Evolutionary conservation across 2,797 vertebrate species (phyloP).

Genomic region (Leontopithecus rosalia): DNA sequence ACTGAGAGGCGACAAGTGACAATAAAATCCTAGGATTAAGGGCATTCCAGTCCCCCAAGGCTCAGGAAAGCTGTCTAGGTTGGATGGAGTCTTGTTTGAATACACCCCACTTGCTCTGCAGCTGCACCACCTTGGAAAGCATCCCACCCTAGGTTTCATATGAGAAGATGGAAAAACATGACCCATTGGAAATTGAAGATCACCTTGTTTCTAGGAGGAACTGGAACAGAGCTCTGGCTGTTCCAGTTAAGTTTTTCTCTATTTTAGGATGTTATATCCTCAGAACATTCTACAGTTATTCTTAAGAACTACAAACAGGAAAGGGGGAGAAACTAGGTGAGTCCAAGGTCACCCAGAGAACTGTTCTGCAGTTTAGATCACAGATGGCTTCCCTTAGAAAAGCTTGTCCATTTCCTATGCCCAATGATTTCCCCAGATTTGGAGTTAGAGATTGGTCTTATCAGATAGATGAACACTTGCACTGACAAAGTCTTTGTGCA

Average conservation of each 20-base stretch:
- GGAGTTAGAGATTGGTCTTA: not conserved
- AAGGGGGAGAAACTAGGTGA: not conserved
- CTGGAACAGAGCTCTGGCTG: not conserved
- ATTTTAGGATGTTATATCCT: not conserved
- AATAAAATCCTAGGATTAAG: not conserved
- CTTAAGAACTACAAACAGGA: not conserved
- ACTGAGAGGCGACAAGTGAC: not conserved
- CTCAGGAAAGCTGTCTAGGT: not conserved
- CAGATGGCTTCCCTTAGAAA: not conserved
- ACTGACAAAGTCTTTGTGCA: not conserved
- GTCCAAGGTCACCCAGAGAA: not conserved
- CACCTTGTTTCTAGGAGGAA: not conserved
- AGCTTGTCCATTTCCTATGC: not conserved
- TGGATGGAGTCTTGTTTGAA: not conserved
- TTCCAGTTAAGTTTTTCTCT: not conserved
- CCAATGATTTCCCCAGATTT: not conserved
- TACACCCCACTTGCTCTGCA: fast-evolving
- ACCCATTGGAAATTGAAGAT: not conserved
- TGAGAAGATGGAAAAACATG: not conserved
- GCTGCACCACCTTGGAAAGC: not conserved
- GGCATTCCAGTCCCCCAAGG: not conserved
- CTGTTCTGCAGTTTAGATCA: not conserved
- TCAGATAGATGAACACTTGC: not conserved
- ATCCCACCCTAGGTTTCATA: not conserved
- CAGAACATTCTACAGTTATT: not conserved